phyloP scores from a whole-genome alignment of 2,888 invertebrate species.

The Fragum whitleyi region DNA sequence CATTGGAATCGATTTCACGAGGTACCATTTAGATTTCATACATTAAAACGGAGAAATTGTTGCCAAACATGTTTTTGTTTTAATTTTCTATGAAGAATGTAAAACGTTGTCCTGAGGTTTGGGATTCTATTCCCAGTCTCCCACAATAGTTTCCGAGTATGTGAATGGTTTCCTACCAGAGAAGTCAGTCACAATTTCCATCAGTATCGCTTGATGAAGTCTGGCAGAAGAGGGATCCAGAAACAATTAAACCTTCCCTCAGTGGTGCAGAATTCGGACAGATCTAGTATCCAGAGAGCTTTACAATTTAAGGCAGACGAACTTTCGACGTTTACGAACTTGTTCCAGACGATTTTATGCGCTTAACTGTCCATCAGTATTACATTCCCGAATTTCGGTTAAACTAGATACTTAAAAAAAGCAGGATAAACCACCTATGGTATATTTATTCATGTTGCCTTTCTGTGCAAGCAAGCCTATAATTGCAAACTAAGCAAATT shows the following conservation, averaged over 20 bases:
- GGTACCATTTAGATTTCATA: too few species aligned
- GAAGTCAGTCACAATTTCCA: background rate
- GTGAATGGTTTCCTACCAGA: background rate
- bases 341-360: slow-evolving; percentile 4
- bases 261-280: background rate
- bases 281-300: background rate
- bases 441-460: too few species aligned
- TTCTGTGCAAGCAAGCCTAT: too few species aligned
- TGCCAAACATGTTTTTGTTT: too few species aligned
- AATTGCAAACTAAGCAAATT: too few species aligned
- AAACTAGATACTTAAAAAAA: background rate
- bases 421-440: too few species aligned
- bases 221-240: background rate
- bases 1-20: too few species aligned
- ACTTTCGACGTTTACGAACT: slow-evolving; percentile 4
- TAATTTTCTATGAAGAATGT: too few species aligned
- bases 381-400: background rate
- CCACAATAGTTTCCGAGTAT: too few species aligned
- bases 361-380: slow-evolving; percentile 4
- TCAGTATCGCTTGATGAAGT: slow-evolving; percentile 15
- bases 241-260: slow-evolving; percentile 9
- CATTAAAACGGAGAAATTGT: too few species aligned
- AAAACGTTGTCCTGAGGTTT: too few species aligned
- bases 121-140: too few species aligned
- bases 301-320: slow-evolving; percentile 1